phyloP scores from a whole-genome alignment of 2,797 vertebrate species.

The Betta splendens region DNA sequence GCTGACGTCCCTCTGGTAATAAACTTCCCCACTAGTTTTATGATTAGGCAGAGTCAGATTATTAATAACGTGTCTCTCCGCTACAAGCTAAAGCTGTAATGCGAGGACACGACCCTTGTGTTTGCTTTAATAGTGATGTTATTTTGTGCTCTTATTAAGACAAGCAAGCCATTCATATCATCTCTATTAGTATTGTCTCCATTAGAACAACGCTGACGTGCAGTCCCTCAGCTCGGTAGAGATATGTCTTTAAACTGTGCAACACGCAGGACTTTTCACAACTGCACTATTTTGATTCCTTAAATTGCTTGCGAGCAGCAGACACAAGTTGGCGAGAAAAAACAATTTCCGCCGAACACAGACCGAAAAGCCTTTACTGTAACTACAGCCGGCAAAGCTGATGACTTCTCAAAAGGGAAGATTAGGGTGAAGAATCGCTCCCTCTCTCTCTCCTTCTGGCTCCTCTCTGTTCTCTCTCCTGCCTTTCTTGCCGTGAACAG shows the following conservation, averaged over 20 bases:
- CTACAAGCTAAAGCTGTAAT: too few relatives aligned
- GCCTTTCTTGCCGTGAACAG: conserved; percentile 59
- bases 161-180: neutral
- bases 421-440: conserved; percentile 52
- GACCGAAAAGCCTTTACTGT: conserved; percentile 57
- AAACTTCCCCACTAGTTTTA: neutral
- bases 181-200: conserved; percentile 1
- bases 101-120: neutral
- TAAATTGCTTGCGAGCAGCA: conserved; percentile 37
- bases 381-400: conserved; percentile 58
- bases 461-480: neutral
- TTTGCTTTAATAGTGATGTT: neutral
- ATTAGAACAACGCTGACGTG: too few relatives aligned
- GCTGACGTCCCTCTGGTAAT: too few relatives aligned
- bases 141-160: neutral
- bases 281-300: conserved; percentile 39
- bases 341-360: conserved; percentile 55
- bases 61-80: too few relatives aligned
- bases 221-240: conserved; percentile 17
- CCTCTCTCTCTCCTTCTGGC: neutral
- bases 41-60: conserved; percentile 1
- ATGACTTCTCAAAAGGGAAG: conserved; percentile 66
- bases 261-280: conserved; percentile 32
- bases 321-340: conserved; percentile 38
- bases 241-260: conserved; percentile 15